Base-by-base conservation (phyloP, 2,113 vertebrate genomes). In the Psittacara wagleri region DNA sequence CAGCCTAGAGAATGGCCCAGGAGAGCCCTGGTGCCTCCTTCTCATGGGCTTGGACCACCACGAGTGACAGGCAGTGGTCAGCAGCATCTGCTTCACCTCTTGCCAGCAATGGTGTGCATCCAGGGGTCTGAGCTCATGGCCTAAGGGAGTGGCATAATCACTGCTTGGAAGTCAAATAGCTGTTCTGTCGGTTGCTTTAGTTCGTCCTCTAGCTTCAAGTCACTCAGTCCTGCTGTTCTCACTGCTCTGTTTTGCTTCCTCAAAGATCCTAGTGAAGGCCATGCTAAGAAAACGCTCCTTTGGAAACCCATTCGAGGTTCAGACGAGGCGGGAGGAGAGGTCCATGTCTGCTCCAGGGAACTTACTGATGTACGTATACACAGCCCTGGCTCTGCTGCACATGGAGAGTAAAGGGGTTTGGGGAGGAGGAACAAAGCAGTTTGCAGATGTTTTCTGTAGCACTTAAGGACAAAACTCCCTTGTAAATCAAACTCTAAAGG, bases 211-310 rank as follows among this genome's bases (percentile, higher is more conserved):
- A 28, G 57, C 69, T 78, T 35, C 13, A 57, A 17, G 31, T 31
- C 24, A 33, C 31, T 67, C n/a, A 55, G 66, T 44, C 16, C 57
- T 72, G 48, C 59, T 78, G 11, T 37, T 55, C 78, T 91, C 57
- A 72, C 16, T 29, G 46, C 2, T 84, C 57, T 90, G 20, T 74
- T 89, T 64, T 77, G 43, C 35, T 89, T 54, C 54, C 64, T 59
- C 63, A 41, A 96, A 99, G 99, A 99, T 99, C 96, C 95, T 99
- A 62, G 99, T 99, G 43, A 99, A 99, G 96, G 99, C 99, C 93
- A 99, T 99, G 99, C 96, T 99, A 55, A 98, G 99, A 72, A 99
- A 99, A 89, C 99, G 99, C 51, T 99, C 99, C 91, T 99, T 99
- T 94, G 98, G 99, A 54, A 99, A 99, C 86, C 99, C 99, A 0